Conservation (phyloP, 2,797 vertebrate genomes). For the Orientallactaga sibirica region DNA sequence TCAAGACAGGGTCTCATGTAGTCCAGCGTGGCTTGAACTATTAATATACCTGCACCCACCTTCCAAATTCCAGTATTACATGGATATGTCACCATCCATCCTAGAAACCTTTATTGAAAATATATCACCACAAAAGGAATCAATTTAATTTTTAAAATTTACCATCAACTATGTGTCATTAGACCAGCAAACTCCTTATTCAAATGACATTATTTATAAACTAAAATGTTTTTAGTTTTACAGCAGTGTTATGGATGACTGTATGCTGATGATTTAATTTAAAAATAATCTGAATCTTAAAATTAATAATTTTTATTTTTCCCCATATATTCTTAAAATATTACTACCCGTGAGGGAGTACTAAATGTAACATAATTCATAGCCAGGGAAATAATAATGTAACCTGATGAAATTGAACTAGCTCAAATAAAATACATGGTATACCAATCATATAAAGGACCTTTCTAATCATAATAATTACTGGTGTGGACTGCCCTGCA, state of each 20-base stretch:
- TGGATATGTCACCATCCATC: too few species aligned
- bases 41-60: too few species aligned
- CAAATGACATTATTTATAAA: background rate
- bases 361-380: background rate
- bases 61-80: background rate
- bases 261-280: background rate
- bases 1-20: too few species aligned
- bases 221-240: background rate
- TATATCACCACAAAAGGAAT: background rate
- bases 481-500: background rate
- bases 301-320: background rate
- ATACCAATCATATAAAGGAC: background rate
- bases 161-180: background rate
- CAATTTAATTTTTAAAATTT: background rate
- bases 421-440: constrained; percentile 23
- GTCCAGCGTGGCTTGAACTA: background rate
- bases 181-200: background rate
- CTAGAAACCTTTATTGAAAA: too few species aligned
- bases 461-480: background rate
- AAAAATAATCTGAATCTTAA: constrained; percentile 23
- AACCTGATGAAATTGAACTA: constrained; percentile 18
- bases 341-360: background rate
- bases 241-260: background rate
- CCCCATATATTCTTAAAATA: background rate
- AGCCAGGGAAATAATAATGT: background rate